These are phyloP conservation scores for Elegia similella DNA, from an alignment of 2,888 invertebrate species.

Conservation along the genomic window DNA sequence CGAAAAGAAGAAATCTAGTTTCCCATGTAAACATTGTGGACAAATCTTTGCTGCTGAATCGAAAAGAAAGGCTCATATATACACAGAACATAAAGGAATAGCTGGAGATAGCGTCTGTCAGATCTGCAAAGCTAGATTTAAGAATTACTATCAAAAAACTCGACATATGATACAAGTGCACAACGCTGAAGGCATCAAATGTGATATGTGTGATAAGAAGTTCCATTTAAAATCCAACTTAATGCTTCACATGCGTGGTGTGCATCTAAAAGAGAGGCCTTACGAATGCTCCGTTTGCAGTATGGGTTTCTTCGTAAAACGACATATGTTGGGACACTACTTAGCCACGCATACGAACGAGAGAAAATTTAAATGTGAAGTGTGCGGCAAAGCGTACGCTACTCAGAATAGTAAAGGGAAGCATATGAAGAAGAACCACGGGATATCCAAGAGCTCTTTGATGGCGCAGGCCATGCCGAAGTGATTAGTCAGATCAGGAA, in stretches of 20 bases:
- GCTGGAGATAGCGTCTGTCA: slow-evolving; percentile 72
- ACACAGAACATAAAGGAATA: slow-evolving; percentile 68
- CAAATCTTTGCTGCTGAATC: slow-evolving; percentile 64
- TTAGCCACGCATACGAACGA: slow-evolving; percentile 75
- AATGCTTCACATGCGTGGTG: slow-evolving; percentile 65
- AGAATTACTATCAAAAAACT: slow-evolving; percentile 73
- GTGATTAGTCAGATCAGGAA: slow-evolving; percentile 16
- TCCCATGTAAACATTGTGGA: slow-evolving; percentile 62
- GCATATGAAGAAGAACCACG: slow-evolving; percentile 73
- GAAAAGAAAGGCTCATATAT: slow-evolving; percentile 68
- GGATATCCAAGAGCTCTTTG: slow-evolving; percentile 40
- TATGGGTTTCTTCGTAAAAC: slow-evolving; percentile 71
- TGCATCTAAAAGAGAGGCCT: slow-evolving; percentile 67
- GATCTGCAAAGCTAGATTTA: slow-evolving; percentile 70
- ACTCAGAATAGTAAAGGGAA: slow-evolving; percentile 67
- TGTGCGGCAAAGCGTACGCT: slow-evolving; percentile 81
- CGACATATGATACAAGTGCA: slow-evolving; percentile 72
- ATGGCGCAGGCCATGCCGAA: slow-evolving; percentile 30
- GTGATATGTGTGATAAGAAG: slow-evolving; percentile 66
- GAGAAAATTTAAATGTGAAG: slow-evolving; percentile 80
- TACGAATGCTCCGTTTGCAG: slow-evolving; percentile 70
- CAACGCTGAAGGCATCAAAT: slow-evolving; percentile 67
- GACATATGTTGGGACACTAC: slow-evolving; percentile 74
- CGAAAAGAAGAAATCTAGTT: slow-evolving; percentile 64
- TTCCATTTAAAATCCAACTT: slow-evolving; percentile 70